A percentile compares a stretch with the other conserved stretches of the same genome.
Conservation (phyloP, 2,888 invertebrate genomes). For the Habroteleia sp. region DNA sequence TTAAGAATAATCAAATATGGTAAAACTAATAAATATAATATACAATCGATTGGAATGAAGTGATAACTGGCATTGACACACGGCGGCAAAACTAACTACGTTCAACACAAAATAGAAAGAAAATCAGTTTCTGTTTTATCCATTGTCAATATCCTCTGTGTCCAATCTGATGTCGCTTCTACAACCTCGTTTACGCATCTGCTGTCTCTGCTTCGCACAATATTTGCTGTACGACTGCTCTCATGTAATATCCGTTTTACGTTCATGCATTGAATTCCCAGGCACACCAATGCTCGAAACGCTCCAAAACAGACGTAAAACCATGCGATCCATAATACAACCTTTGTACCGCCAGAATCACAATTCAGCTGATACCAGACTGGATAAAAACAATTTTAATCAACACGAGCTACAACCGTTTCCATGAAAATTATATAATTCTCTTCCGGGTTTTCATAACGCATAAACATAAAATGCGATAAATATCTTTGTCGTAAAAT, state of each 20-base stretch:
- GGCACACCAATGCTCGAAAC: slow-evolving; percentile 52
- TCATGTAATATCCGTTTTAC: slow-evolving; percentile 65
- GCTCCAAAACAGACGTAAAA: slow-evolving; percentile 63
- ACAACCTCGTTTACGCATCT: slow-evolving; percentile 62
- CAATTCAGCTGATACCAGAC: slow-evolving; percentile 59
- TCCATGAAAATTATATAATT: slow-evolving; percentile 52
- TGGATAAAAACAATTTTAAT: slow-evolving; percentile 64
- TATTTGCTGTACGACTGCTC: slow-evolving; percentile 56
- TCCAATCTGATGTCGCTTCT: slow-evolving; percentile 58
- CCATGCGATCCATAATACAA: slow-evolving; percentile 64
- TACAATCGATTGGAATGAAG: slow-evolving; percentile 27
- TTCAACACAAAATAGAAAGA: slow-evolving; percentile 44
- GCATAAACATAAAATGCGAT: slow-evolving; percentile 39
- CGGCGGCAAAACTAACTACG: slow-evolving; percentile 35
- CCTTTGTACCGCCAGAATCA: slow-evolving; percentile 59
- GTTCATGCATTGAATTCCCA: slow-evolving; percentile 64
- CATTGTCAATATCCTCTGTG: slow-evolving; percentile 62
- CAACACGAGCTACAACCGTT: slow-evolving; percentile 51
- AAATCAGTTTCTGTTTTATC: slow-evolving; percentile 61
- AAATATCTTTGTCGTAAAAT: slow-evolving; percentile 45
- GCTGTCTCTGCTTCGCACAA: slow-evolving; percentile 52
- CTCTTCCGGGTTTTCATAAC: slow-evolving; percentile 49
- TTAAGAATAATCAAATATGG: slow-evolving; percentile 43
- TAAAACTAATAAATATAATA: slow-evolving; percentile 45
- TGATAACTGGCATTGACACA: slow-evolving; percentile 53